phyloP scores from a whole-genome alignment of 2,888 invertebrate genomes.

The Drosophila kanekoi region DNA sequence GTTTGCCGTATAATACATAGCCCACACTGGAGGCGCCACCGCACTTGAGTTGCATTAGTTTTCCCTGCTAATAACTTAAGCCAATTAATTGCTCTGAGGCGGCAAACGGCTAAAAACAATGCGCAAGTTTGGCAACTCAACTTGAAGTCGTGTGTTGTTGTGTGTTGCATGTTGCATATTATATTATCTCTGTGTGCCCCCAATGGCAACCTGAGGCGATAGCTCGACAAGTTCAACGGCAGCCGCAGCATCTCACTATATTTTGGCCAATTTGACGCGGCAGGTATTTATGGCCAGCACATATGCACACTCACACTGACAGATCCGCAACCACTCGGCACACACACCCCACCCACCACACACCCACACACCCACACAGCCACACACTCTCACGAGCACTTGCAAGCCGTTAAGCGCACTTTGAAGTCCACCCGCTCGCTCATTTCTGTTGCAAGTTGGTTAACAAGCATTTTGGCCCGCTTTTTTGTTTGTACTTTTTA shows the following conservation, averaged over 20 bases:
- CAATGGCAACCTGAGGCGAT: slow-evolving; percentile 14
- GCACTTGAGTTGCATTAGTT: slow-evolving; percentile 6
- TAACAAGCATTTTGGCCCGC: background rate
- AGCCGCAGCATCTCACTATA: slow-evolving; percentile 2
- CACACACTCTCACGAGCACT: slow-evolving; percentile 5
- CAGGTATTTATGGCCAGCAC: slow-evolving; percentile 65
- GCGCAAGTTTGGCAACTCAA: slow-evolving; percentile 25
- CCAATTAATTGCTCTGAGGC: slow-evolving; percentile 55
- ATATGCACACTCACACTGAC: slow-evolving; percentile 24
- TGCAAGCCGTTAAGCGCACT: slow-evolving; percentile 28
- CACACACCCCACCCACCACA: slow-evolving; percentile 18
- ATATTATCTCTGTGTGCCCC: slow-evolving; percentile 10
- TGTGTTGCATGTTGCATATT: slow-evolving; percentile 23
- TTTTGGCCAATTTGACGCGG: slow-evolving; percentile 6
- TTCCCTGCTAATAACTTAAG: slow-evolving; percentile 60
- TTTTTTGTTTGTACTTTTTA: background rate
- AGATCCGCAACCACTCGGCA: slow-evolving; percentile 11
- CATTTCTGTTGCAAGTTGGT: slow-evolving; percentile 18
- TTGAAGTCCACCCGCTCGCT: background rate
- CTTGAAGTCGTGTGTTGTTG: slow-evolving; percentile 5
- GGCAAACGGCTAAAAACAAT: slow-evolving; percentile 20
- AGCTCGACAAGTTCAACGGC: slow-evolving; percentile 24
- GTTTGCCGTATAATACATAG: slow-evolving; percentile 5
- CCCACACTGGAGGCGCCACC: background rate
- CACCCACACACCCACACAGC: slow-evolving; percentile 14